Base-by-base conservation (phyloP, 2,888 invertebrate species). In the Eutolmus rufibarbis region DNA sequence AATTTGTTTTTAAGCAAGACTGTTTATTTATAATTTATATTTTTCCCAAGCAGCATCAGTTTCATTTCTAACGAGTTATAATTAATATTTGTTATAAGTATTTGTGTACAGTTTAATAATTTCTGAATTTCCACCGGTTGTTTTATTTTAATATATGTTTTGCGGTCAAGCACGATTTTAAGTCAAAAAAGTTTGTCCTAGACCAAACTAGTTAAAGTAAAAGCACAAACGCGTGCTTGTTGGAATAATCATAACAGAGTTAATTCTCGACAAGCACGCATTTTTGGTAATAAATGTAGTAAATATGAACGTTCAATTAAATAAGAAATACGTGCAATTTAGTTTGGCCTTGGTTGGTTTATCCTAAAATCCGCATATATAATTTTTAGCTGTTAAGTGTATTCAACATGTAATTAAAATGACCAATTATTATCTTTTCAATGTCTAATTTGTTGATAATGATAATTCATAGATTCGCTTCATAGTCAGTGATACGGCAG, bases 401-500 rank as follows among this genome's bases (percentile, higher is more conserved):
- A 4, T 37, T 37, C 37, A 5, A 37, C 9, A 9, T 40, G 43
- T 8, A 43, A 14, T 43, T 43, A 14, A 43, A 14, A 46, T 46
- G 14, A 46, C 16, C 0, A 4, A 1, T 46, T 12, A 0, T 43
- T 16, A 14, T 4, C 1, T 3, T 5, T 16, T 46, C 14, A 46
- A 46, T 16, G 16, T 46, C 43, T 46, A 16, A 46, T 5, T 46
- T 46, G 2, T 46, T 46, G 43, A 51, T 51, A 51, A 51, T 51
- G 8, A 51, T 2, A 87, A 89, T 81, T 94, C 94, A 88, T 91
- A 96, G 96, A 95, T 98, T 23, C 94, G 97, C 88, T 97, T 98
- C 92, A 95, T 98, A 86, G 96, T 97, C 0, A 97, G 97, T 91
- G 98, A 98, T 92, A 95, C 95, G n/a, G 95, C 95, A 19, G 97